phyloP scores from a whole-genome alignment of 2,888 invertebrate genomes.

The Diabrotica balteata region DNA sequence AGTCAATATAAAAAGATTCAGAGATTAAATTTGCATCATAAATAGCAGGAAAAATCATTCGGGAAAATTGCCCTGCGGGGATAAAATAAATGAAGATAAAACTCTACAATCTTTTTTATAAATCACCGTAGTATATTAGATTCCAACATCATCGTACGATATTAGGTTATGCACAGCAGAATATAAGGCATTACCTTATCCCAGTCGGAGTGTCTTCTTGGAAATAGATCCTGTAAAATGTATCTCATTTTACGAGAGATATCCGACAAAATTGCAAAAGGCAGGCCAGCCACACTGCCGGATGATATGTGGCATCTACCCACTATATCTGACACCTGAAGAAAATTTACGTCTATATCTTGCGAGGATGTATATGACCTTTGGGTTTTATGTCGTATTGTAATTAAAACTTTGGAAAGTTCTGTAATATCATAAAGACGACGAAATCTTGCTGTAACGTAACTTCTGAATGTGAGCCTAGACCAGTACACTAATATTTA shows the following conservation, averaged over 20 bases:
- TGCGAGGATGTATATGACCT: constrained; percentile 35
- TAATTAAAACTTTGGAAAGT: constrained; percentile 37
- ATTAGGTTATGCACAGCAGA: constrained; percentile 14
- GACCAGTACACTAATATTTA: too few species aligned
- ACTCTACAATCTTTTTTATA: constrained; percentile 20
- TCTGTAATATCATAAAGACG: constrained; percentile 13
- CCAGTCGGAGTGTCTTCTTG: constrained; percentile 4
- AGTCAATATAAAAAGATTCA: neutral
- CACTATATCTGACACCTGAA: constrained; percentile 40
- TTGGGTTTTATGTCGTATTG: constrained; percentile 36
- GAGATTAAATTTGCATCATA: constrained; percentile 7
- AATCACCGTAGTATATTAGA: constrained; percentile 18
- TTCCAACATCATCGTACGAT: constrained; percentile 14
- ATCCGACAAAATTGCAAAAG: constrained; percentile 34
- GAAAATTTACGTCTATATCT: constrained; percentile 41
- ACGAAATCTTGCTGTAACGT: neutral
- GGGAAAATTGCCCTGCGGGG: constrained; percentile 4
- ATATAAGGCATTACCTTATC: constrained; percentile 13
- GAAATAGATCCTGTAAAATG: constrained; percentile 30
- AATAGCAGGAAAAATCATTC: constrained; percentile 8
- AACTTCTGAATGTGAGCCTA: too few species aligned
- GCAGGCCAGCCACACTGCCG: constrained; percentile 27
- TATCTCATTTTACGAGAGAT: constrained; percentile 35
- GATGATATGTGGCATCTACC: constrained; percentile 36
- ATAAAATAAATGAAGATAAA: constrained; percentile 18